Base-by-base conservation (phyloP, 2,888 invertebrate genomes). In the Melinaea menophilus region DNA sequence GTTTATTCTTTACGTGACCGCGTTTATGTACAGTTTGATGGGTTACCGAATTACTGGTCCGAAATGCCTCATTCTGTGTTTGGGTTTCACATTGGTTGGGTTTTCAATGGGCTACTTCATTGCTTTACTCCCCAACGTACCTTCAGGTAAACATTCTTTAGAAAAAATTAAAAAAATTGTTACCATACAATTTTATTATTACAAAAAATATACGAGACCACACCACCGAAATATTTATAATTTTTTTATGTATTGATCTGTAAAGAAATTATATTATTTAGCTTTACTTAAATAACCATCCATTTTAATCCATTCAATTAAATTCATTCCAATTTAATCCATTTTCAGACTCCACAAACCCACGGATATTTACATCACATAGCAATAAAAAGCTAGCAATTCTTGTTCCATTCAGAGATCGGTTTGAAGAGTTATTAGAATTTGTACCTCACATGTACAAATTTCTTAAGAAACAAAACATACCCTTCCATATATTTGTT, bases 361-460 rank as follows among this genome's bases (percentile, higher is more conserved):
- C 71, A 64, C 77, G 73, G 61, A 73, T 83, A 70, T 68, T 77
- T 2, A 71, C 66, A 22, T 51, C 61, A 63, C 41, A 66, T n/a
- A 68, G 68, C 37, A 84, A 81, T 71, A 87, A 84, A 59, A 73
- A 72, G 55, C 87, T 99, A 75, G 98, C 98, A 56, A 92, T 99
- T 63, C 86, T 99, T 67, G 97, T 99, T 61, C 99, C 99, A 59
- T 99, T 96, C 86, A 92, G 99, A 73, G 98, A 99, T 83, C 92
- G 99, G 67, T 98, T 98, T 81, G 98, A 99, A 75, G 99, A 99
- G 84, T 91, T 99, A n/a, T 82, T 98, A 62, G 94, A 94, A 73
- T 99, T 99, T 89, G 96, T 94, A 11, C 98, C 99, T 5, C 95
- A 98, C 78, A 95, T 99, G 90, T 93, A 95, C 73, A 89, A 91